Percentiles rank a stretch among this genome's conserved stretches.
Evolutionary conservation across 2,113 vertebrate species (phyloP).

Genomic region (Halichoerus grypus): DNA sequence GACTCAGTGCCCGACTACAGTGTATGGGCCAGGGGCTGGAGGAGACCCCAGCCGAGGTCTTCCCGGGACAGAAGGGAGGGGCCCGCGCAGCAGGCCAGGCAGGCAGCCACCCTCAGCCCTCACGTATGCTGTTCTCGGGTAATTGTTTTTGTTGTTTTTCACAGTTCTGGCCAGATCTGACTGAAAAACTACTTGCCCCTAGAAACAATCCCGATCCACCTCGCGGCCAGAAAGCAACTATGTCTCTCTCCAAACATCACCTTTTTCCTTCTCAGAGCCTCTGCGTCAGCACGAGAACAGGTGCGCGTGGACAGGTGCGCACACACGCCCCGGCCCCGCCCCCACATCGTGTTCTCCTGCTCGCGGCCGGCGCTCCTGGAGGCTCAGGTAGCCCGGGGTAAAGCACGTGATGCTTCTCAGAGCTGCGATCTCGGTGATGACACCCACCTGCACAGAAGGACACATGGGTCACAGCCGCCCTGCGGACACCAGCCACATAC

Average conservation of each 20-base stretch:
- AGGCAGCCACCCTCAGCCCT: rapidly evolving
- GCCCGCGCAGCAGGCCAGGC: background rate
- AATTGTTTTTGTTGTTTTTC: background rate
- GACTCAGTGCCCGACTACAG: rapidly evolving
- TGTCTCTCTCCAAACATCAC: background rate
- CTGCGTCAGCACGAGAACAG: background rate
- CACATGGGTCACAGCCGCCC: rapidly evolving
- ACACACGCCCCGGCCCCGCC: no score
- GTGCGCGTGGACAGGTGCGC: background rate
- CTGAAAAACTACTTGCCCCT: background rate
- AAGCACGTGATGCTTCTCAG: no score
- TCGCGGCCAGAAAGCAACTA: background rate
- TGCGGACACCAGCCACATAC: background rate
- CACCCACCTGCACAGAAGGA: rapidly evolving
- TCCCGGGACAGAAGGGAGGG: background rate
- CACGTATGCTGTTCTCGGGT: background rate
- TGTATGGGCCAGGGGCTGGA: rapidly evolving
- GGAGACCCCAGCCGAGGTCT: background rate
- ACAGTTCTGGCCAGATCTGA: background rate
- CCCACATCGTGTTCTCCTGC: background rate
- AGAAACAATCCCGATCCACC: background rate
- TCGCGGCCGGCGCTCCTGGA: rapidly evolving
- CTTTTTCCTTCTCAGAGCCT: background rate
- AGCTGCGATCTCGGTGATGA: rapidly evolving
- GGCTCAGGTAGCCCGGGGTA: rapidly evolving